phyloP scores from a whole-genome alignment of 2,888 invertebrate genomes.

The Meandrusa payeni region DNA sequence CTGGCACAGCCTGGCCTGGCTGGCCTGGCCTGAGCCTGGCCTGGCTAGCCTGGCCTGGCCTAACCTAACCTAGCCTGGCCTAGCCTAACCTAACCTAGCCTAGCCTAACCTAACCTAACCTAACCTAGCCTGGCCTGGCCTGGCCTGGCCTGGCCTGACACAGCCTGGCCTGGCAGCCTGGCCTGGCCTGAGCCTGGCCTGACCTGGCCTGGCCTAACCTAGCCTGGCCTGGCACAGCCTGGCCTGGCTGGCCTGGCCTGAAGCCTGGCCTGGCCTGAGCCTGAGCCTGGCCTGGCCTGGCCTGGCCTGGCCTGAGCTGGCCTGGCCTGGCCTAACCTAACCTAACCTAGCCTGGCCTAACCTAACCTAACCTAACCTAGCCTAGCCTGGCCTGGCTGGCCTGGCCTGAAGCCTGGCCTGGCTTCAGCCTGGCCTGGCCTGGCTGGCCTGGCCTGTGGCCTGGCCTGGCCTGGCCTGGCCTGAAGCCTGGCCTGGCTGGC shows the following conservation, averaged over 20 bases:
- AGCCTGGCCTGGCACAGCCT: conserved; percentile 13
- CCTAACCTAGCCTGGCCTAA: conserved; percentile 20
- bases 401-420: too few relatives aligned
- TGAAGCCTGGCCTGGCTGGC: too few relatives aligned
- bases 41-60: conserved; percentile 19
- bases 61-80: conserved; percentile 21
- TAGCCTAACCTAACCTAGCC: neutral
- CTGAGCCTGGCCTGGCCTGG: conserved; percentile 27
- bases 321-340: conserved; percentile 27
- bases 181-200: conserved; percentile 23
- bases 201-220: conserved; percentile 15
- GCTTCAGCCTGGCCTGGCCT: neutral
- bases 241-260: neutral
- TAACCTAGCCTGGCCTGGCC: conserved; percentile 28
- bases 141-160: conserved; percentile 27
- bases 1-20: conserved; percentile 6
- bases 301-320: conserved; percentile 31
- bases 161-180: conserved; percentile 25
- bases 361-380: conserved; percentile 26
- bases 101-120: conserved; percentile 28
- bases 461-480: conserved; percentile 13
- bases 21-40: conserved; percentile 12
- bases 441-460: neutral
- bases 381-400: conserved; percentile 1
- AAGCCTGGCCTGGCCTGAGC: neutral